Conservation (phyloP, 2,888 invertebrate genomes). For the Rhodophaea formosa region DNA sequence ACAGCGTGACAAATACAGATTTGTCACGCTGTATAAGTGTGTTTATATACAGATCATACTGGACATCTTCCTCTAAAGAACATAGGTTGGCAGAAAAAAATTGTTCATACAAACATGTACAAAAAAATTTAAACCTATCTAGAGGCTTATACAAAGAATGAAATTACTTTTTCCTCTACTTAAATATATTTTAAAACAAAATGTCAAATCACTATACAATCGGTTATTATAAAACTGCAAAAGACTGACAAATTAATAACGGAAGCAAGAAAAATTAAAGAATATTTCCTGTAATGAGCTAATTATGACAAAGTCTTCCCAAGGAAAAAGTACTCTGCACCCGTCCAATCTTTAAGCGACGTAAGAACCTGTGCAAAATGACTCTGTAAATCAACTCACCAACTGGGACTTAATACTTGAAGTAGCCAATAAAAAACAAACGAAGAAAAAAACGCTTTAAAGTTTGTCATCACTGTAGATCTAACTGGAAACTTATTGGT, state of each 20-base stretch:
- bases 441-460: conserved; percentile 3
- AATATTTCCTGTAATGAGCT: neutral
- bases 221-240: no score
- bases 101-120: no score
- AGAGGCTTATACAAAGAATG: no score
- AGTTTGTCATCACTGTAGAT: neutral
- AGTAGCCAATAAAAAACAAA: conserved; percentile 10
- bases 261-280: neutral
- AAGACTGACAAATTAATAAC: neutral
- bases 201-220: no score
- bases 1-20: no score
- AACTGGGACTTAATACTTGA: neutral
- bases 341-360: neutral
- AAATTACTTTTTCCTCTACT: no score
- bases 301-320: neutral
- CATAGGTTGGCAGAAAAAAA: no score
- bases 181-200: no score
- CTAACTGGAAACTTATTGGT: neutral
- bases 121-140: no score
- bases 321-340: conserved; percentile 1
- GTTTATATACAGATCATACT: no score
- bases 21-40: no score
- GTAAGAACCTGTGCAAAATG: conserved; percentile 8
- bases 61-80: no score
- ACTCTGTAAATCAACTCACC: neutral